A percentile compares a stretch with the other conserved stretches of the same genome.
Conservation (phyloP, 2,797 vertebrate genomes). For the Babyrousa celebensis region DNA sequence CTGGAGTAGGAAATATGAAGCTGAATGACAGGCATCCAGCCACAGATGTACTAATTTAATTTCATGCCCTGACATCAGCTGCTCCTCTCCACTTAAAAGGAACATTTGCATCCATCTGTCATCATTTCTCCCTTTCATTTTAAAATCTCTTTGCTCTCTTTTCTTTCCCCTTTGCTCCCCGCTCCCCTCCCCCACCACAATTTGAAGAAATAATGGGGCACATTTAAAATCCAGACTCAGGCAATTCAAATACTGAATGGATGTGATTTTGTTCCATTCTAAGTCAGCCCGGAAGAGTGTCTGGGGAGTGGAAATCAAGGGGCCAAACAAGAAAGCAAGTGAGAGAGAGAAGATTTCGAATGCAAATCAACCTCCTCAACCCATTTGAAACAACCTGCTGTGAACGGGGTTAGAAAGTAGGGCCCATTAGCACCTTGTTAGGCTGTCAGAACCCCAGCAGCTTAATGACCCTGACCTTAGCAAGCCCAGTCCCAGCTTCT, state of each 20-base stretch:
- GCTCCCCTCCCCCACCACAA: neutral
- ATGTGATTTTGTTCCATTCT: conserved; percentile 85
- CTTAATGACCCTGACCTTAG: conserved; percentile 64
- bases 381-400: conserved; percentile 85
- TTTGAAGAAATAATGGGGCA: conserved; percentile 86
- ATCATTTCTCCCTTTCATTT: conserved; percentile 87
- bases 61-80: conserved; percentile 91
- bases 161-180: conserved; percentile 66
- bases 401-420: conserved; percentile 73
- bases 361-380: conserved; percentile 83
- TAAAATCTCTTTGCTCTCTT: conserved; percentile 84
- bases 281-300: conserved; percentile 75
- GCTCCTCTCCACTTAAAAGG: conserved; percentile 88
- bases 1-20: conserved; percentile 87
- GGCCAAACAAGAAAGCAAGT: conserved; percentile 79
- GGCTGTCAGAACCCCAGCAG: conserved; percentile 77
- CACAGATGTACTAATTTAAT: conserved; percentile 92
- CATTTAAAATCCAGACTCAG: conserved; percentile 83
- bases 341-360: conserved; percentile 75
- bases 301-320: conserved; percentile 87
- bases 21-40: conserved; percentile 90
- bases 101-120: conserved; percentile 91
- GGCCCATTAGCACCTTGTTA: conserved; percentile 87
- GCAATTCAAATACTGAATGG: conserved; percentile 82
- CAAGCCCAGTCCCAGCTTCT: neutral